A percentile compares a stretch with the other conserved stretches of the same genome.
Evolutionary conservation across 2,113 vertebrate species (phyloP).

Genomic region (Pachypanchax playfairii): DNA sequence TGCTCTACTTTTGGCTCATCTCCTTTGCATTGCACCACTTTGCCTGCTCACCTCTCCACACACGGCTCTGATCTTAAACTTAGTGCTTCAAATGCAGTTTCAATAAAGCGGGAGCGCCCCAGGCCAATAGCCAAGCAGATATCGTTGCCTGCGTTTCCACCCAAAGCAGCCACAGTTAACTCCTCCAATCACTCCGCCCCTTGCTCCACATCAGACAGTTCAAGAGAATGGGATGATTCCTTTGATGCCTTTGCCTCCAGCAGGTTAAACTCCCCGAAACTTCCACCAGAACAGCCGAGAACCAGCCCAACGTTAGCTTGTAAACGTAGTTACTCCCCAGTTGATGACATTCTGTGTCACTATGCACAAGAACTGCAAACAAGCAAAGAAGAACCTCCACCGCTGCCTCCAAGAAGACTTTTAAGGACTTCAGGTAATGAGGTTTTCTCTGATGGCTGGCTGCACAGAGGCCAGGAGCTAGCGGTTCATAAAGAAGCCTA

Average conservation of each 20-base stretch:
- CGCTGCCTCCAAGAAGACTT: slow-evolving; percentile 72
- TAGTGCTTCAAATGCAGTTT: slow-evolving; percentile 39
- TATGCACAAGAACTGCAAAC: slow-evolving; percentile 30
- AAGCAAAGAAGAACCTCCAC: slow-evolving; percentile 63
- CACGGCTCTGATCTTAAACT: slow-evolving; percentile 60
- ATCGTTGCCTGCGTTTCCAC: slow-evolving; percentile 72
- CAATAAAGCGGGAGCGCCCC: slow-evolving; percentile 70
- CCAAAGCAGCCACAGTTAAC: slow-evolving; percentile 37
- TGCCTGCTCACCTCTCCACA: slow-evolving; percentile 69
- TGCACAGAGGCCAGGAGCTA: slow-evolving; percentile 79
- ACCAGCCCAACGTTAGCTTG: slow-evolving; percentile 29
- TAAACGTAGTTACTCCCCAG: slow-evolving; percentile 16
- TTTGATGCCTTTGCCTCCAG: slow-evolving; percentile 90
- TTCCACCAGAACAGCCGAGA: slow-evolving; percentile 32
- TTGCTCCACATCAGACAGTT: slow-evolving; percentile 63
- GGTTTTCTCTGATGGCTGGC: slow-evolving; percentile 75
- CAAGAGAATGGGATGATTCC: slow-evolving; percentile 85
- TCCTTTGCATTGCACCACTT: slow-evolving; percentile 65
- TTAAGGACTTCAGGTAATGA: slow-evolving; percentile 62
- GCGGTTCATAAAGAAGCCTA: slow-evolving; percentile 81
- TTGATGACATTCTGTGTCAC: slow-evolving; percentile 1
- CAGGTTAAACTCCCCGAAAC: slow-evolving; percentile 80
- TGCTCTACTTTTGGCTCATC: slow-evolving; percentile 80
- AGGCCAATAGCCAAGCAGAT: slow-evolving; percentile 75
- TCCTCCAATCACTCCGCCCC: slow-evolving; percentile 24